phyloP scores from a whole-genome alignment of 2,113 vertebrate species.

The Meriones unguiculatus region DNA sequence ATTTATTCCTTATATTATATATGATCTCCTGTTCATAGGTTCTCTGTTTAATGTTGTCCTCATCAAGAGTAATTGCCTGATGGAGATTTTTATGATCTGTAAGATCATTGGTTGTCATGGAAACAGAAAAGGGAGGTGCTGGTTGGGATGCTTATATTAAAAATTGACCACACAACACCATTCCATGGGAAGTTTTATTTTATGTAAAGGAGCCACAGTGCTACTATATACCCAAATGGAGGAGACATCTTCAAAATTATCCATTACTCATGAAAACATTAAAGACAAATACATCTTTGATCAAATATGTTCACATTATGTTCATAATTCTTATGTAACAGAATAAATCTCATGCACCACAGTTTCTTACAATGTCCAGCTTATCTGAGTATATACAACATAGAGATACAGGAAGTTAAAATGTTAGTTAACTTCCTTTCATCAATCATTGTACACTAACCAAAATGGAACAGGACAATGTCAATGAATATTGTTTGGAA shows the following conservation, averaged over 20 bases:
- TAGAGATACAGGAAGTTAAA: background rate
- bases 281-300: conserved; percentile 1
- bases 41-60: background rate
- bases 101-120: background rate
- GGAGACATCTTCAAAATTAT: background rate
- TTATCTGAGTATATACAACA: background rate
- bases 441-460: background rate
- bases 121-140: background rate
- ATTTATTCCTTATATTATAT: background rate
- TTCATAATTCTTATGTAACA: background rate
- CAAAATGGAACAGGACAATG: background rate
- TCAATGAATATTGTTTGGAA: conserved; percentile 15
- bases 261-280: background rate
- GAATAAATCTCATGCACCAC: background rate
- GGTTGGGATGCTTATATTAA: background rate
- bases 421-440: background rate
- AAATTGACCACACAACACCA: background rate
- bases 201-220: background rate
- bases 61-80: background rate
- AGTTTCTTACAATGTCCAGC: background rate
- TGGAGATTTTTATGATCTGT: background rate
- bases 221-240: background rate
- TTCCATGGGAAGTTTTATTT: background rate
- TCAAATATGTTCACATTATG: background rate
- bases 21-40: background rate